Base-by-base conservation (phyloP, 2,797 vertebrate genomes). In the Sparus aurata region DNA sequence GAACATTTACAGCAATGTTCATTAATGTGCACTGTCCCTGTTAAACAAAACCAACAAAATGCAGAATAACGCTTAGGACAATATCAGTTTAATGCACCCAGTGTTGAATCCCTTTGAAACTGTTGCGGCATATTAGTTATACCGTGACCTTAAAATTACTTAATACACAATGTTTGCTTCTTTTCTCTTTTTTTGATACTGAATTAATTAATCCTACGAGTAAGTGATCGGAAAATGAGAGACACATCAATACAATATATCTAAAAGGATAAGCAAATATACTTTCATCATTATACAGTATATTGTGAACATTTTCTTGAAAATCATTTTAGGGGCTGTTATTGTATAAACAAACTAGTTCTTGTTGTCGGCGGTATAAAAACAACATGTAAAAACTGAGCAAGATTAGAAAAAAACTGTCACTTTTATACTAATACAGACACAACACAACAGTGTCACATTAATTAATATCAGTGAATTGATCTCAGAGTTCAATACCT, bases 401-500 rank as follows among this genome's bases (percentile, higher is more conserved):
- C 23, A n/a, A 52, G 22, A 38, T 12, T 34, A 11, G 38, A 9
- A 11, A 11, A n/a, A 10, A 9, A 38, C 5, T 1, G 34, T 38
- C 8, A 38, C 8, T 38, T 38, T 17, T 12, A 38, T 1, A 5
- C 23, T 25, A 2, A 69, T 30, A 11, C n/a, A 61, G 16, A 34
- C 50, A 45, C 47, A 57, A 22, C 5, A 55, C 7, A 16, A n/a
- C 12, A 17, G 22, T 12, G 13, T 18, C 10, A 27, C 27, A 20
- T 12, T 12, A 57, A 43, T 27, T 1, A 2, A 5, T 25, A 41
- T 3, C 3, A 22, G 10, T 16, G 34, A 59, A 27, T 25, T 5
- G 1, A 16, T 69, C 4, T 10, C 1, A 25, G 23, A 27, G 52
- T 57, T 41, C 85, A 86, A 88, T 92, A 99, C 98, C 97, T 97